Evolutionary conservation across 2,797 vertebrate species (phyloP).

Genomic region (Spinus pinus): DNA sequence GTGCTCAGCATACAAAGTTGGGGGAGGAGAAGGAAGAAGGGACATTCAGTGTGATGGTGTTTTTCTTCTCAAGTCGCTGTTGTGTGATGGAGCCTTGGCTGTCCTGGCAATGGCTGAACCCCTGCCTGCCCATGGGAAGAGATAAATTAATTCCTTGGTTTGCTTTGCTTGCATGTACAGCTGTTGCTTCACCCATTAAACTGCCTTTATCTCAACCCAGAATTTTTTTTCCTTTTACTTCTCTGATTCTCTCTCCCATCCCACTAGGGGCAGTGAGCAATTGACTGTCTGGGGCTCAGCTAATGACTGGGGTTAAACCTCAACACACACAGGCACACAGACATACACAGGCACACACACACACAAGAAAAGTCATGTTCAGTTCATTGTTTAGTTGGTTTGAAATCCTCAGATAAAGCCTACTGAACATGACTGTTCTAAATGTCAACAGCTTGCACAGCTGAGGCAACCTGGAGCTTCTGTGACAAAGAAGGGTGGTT

Average conservation of each 20-base stretch:
- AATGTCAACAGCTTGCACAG: background rate
- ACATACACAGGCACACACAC: background rate
- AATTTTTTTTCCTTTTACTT: background rate
- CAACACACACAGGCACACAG: background rate
- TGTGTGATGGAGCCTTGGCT: background rate
- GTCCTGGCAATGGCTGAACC: rapidly evolving
- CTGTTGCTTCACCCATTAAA: background rate
- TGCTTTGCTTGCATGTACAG: background rate
- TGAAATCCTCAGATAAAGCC: background rate
- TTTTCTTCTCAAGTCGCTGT: background rate
- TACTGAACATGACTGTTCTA: background rate
- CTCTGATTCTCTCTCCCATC: background rate
- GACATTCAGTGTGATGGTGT: background rate
- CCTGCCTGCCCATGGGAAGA: background rate
- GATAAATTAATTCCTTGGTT: background rate
- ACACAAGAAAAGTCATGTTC: background rate
- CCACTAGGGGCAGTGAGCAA: background rate
- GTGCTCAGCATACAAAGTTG: background rate
- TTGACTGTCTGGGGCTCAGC: no score
- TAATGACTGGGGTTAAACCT: background rate
- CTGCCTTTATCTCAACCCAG: background rate
- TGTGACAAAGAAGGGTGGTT: background rate
- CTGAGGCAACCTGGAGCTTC: background rate
- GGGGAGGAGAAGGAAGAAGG: background rate
- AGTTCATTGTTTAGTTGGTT: background rate